Evolutionary conservation across 2,797 vertebrate genomes (phyloP).

Genomic region (Acrocephalus scirpaceus): DNA sequence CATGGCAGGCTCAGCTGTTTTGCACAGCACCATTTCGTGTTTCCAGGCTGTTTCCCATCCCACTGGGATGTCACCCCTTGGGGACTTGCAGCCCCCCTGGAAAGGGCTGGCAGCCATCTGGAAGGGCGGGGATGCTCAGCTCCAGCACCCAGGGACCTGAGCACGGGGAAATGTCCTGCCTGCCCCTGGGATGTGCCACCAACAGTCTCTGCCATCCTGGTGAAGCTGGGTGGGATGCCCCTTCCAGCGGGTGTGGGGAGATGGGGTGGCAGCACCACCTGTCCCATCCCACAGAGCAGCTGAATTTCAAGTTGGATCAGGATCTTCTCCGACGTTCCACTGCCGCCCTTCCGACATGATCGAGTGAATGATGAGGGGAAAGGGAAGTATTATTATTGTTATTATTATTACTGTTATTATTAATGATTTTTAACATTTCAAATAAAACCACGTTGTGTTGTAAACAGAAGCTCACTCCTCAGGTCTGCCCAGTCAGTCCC

Average conservation of each 20-base stretch:
- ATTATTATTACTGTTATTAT: conserved; percentile 27
- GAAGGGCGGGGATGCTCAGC: not conserved
- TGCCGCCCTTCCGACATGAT: conserved; percentile 5
- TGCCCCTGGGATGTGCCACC: not conserved
- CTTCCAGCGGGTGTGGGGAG: not conserved
- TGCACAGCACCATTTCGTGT: not conserved
- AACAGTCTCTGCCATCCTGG: not conserved
- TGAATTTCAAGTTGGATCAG: not conserved
- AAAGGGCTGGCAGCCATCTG: not conserved
- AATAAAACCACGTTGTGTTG: conserved; percentile 70
- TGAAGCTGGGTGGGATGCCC: not conserved
- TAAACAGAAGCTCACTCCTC: conserved; percentile 67
- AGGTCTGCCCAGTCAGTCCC: conserved; percentile 6
- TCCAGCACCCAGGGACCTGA: not conserved
- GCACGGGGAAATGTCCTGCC: not conserved
- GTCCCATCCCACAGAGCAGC: not conserved
- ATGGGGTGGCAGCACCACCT: not conserved
- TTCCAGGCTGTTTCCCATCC: not conserved
- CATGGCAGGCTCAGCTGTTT: not conserved
- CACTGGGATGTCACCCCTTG: not conserved
- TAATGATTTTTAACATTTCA: conserved; percentile 56
- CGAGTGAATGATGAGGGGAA: conserved; percentile 52
- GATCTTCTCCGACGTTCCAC: not conserved
- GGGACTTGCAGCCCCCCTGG: not conserved
- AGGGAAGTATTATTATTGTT: conserved; percentile 55